phyloP scores from a whole-genome alignment of 2,888 invertebrate species.

The Acanthoscelides obtectus region DNA sequence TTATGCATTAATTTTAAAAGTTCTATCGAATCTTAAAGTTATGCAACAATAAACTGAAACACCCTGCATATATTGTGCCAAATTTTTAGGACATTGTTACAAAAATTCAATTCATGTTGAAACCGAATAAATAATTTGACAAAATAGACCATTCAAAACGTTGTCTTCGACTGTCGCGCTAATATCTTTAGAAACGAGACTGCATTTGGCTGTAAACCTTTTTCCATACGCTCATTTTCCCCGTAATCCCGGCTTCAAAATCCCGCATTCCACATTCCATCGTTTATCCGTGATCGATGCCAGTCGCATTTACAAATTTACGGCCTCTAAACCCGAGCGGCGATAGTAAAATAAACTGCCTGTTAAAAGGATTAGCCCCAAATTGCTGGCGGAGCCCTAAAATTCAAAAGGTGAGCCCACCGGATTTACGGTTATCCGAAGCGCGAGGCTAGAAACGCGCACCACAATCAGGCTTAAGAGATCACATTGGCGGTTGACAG shows the following conservation, averaged over 20 bases:
- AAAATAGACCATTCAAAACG: too few relatives aligned
- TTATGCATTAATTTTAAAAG: too few relatives aligned
- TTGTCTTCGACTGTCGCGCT: too few relatives aligned
- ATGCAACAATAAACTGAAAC: too few relatives aligned
- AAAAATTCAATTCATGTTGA: too few relatives aligned
- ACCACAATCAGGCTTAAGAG: not conserved
- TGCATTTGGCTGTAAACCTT: too few relatives aligned
- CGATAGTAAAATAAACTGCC: slow-evolving; percentile 34
- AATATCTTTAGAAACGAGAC: too few relatives aligned
- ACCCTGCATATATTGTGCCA: too few relatives aligned
- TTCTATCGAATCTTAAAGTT: too few relatives aligned
- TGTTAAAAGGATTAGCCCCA: slow-evolving; percentile 26
- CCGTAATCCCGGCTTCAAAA: not conserved
- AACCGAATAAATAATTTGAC: too few relatives aligned
- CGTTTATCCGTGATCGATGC: not conserved
- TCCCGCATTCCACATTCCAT: not conserved
- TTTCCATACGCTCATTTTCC: too few relatives aligned
- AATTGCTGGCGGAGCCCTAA: slow-evolving; percentile 19
- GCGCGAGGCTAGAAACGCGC: not conserved
- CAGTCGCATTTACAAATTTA: not conserved
- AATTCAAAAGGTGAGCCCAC: slow-evolving; percentile 17
- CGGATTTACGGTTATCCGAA: not conserved
- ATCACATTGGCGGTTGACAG: not conserved
- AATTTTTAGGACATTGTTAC: too few relatives aligned
- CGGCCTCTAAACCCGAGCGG: slow-evolving; percentile 2